Evolutionary conservation across 2,113 vertebrate genomes (phyloP).

Genomic region (Dipodomys stephensi): DNA sequence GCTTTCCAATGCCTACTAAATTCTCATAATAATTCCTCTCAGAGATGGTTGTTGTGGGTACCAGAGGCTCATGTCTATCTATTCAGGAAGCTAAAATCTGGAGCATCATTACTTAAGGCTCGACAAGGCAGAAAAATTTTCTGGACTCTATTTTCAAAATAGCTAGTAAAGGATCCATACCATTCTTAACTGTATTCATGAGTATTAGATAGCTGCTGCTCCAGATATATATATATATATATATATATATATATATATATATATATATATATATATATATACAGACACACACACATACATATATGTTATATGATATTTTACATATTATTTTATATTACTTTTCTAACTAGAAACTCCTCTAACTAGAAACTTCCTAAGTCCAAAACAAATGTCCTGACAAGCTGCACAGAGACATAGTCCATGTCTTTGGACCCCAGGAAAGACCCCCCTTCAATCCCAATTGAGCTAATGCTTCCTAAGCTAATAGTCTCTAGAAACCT

Average conservation of each 20-base stretch:
- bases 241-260: too few species aligned
- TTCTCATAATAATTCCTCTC: background rate
- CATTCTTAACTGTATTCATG: background rate
- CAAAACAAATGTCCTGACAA: background rate
- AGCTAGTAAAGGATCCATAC: background rate
- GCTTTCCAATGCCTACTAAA: too few species aligned
- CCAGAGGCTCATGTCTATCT: too few species aligned
- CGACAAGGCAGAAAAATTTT: too few species aligned
- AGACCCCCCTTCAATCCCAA: background rate
- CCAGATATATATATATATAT: background rate
- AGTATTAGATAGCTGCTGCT: rapidly evolving
- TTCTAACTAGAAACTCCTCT: background rate
- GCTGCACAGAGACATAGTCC: background rate
- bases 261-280: too few species aligned
- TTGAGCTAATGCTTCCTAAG: background rate
- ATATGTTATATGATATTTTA: too few species aligned
- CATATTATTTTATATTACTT: background rate
- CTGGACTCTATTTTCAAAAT: background rate
- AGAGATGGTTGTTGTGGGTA: background rate
- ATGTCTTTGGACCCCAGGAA: background rate
- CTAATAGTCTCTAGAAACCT: background rate
- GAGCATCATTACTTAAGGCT: too few species aligned
- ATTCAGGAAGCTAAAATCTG: too few species aligned
- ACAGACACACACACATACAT: too few species aligned
- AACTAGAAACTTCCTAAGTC: background rate